Evolutionary conservation across 2,113 vertebrate genomes (phyloP).

Genomic region (Ciconia maguari): DNA sequence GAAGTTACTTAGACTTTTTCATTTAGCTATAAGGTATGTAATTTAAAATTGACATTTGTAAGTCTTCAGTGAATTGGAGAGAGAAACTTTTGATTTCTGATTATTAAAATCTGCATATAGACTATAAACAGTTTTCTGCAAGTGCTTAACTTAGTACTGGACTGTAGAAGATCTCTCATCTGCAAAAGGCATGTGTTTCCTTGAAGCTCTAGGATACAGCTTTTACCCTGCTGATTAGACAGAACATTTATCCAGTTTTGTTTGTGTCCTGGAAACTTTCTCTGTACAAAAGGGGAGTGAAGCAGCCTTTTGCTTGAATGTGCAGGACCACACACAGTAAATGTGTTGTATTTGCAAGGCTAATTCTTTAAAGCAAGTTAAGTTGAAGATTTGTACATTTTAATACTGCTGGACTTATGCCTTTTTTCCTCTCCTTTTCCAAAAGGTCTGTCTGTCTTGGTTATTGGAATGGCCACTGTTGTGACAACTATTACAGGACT

Average conservation of each 20-base stretch:
- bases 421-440: background rate
- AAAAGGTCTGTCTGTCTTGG: conserved; percentile 85
- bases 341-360: background rate
- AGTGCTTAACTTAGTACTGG: background rate
- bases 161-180: background rate
- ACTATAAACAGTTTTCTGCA: background rate
- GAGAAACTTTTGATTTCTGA: background rate
- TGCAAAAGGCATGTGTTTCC: background rate
- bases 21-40: background rate
- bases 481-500: conserved; percentile 97
- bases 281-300: background rate
- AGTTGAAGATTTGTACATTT: background rate
- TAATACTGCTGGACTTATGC: background rate
- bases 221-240: background rate
- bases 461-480: conserved; percentile 91
- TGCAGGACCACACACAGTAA: background rate
- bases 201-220: background rate
- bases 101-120: background rate
- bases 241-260: background rate
- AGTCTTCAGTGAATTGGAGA: background rate
- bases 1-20: background rate
- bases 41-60: background rate
- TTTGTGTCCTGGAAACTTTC: background rate
- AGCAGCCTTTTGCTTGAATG: background rate
- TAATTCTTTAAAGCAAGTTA: background rate